A percentile compares a stretch with the other conserved stretches of the same genome.
Evolutionary conservation across 1,140 invertebrate species (phyloP).

Genomic region (Venustaconcha ellipsiformis): DNA sequence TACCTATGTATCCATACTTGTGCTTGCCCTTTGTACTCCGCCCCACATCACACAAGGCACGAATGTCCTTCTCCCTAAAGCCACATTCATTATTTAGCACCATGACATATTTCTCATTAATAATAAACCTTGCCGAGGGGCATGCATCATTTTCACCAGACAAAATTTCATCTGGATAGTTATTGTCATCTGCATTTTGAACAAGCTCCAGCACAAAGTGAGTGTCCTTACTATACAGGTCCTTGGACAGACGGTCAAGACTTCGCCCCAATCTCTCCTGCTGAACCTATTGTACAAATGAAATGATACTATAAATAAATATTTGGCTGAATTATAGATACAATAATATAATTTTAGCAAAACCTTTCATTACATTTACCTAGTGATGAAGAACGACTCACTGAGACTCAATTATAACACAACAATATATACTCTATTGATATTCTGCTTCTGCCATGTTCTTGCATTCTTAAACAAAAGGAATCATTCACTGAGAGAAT

Average conservation of each 20-base stretch:
- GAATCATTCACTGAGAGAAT: too few species aligned
- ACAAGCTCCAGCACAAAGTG: slow-evolving; percentile 67
- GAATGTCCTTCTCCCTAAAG: slow-evolving; percentile 63
- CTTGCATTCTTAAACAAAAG: too few species aligned
- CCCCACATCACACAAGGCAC: slow-evolving; percentile 69
- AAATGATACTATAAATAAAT: too few species aligned
- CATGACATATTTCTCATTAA: slow-evolving; percentile 51
- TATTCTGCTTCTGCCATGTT: too few species aligned
- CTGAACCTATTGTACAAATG: slow-evolving; percentile 35
- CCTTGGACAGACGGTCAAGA: slow-evolving; percentile 64
- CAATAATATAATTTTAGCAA: too few species aligned
- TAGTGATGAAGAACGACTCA: too few species aligned
- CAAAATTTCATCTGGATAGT: slow-evolving; percentile 48
- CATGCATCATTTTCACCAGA: slow-evolving; percentile 12
- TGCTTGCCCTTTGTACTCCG: slow-evolving; percentile 68
- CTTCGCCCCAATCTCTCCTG: slow-evolving; percentile 63
- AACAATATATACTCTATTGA: too few species aligned
- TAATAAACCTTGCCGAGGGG: slow-evolving; percentile 63
- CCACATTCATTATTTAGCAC: slow-evolving; percentile 68
- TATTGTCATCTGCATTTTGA: slow-evolving; percentile 70
- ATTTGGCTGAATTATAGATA: too few species aligned
- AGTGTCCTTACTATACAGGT: slow-evolving; percentile 69
- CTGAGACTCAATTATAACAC: too few species aligned
- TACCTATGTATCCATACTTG: slow-evolving; percentile 68
- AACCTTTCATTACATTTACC: too few species aligned